Conservation (phyloP, 2,888 invertebrate genomes). For the Amiota communis region DNA sequence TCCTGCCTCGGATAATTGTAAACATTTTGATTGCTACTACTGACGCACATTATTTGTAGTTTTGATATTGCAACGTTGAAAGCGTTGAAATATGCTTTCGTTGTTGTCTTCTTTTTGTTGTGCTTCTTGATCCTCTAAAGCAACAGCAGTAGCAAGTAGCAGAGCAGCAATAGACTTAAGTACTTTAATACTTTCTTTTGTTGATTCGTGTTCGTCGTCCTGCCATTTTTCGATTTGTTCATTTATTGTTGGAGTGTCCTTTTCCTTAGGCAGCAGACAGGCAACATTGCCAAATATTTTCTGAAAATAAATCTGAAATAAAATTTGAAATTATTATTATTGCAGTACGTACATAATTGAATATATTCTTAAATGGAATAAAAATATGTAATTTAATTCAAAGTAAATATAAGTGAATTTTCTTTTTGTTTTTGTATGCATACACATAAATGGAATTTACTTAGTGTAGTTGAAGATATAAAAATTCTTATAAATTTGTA, state of each 20-base stretch:
- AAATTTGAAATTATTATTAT: background rate
- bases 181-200: too few species aligned
- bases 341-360: background rate
- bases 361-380: background rate
- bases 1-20: background rate
- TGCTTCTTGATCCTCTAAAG: too few species aligned
- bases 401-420: too few species aligned
- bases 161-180: too few species aligned
- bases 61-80: background rate
- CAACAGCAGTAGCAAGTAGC: too few species aligned
- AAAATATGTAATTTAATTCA: too few species aligned
- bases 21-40: constrained; percentile 4
- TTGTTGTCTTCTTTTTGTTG: background rate
- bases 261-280: background rate
- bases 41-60: constrained; percentile 12
- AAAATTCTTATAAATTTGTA: too few species aligned
- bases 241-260: background rate
- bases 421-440: too few species aligned
- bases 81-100: background rate
- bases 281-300: constrained; percentile 7
- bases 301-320: background rate
- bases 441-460: too few species aligned
- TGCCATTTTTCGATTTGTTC: background rate
- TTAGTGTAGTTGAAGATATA: too few species aligned
- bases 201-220: background rate